These are phyloP conservation scores for Chloropsis cyanopogon DNA, from an alignment of 2,113 vertebrate species.

Conservation along the genomic window DNA sequence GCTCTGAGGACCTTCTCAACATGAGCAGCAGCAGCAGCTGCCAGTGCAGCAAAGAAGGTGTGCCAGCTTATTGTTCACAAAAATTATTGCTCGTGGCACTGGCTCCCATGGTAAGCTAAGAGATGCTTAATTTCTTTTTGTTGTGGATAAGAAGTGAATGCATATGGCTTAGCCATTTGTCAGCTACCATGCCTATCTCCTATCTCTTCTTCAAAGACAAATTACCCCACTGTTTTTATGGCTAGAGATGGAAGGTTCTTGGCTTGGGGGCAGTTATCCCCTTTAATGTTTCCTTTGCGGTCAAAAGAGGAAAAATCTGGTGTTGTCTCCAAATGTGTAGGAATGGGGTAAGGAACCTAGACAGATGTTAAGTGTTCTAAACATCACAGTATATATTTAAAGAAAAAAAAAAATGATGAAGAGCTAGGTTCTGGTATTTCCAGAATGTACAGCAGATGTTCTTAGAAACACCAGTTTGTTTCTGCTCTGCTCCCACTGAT, in stretches of 20 bases:
- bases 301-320: background rate
- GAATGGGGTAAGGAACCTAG: background rate
- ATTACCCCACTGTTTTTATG: background rate
- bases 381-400: background rate
- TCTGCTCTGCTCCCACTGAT: background rate
- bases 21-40: background rate
- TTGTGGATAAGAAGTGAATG: background rate
- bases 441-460: background rate
- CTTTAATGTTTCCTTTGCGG: background rate
- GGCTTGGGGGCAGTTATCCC: background rate
- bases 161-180: background rate
- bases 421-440: background rate
- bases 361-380: background rate
- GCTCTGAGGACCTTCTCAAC: background rate
- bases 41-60: background rate
- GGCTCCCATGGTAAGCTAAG: background rate
- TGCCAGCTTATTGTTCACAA: background rate
- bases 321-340: background rate
- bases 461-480: background rate
- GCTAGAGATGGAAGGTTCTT: background rate
- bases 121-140: background rate
- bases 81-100: background rate
- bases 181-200: background rate
- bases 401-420: background rate
- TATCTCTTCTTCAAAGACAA: background rate